Evolutionary conservation across 2,888 invertebrate genomes (phyloP).

Genomic region (Eupithecia exiguata): DNA sequence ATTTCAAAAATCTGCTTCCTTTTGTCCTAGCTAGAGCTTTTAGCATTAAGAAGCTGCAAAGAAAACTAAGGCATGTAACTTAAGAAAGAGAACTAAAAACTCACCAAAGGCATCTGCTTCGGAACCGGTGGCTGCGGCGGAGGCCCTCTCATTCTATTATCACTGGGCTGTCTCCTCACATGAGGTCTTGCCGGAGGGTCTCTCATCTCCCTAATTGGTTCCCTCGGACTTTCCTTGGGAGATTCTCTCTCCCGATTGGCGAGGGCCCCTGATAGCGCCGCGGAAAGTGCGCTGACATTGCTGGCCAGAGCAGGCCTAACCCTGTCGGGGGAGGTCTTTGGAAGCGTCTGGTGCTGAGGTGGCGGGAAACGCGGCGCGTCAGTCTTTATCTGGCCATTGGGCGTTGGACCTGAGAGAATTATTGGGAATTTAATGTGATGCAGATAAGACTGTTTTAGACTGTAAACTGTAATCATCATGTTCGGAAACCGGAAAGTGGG

Average conservation of each 20-base stretch:
- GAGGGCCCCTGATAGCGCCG: constrained; percentile 69
- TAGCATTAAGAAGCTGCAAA: not conserved
- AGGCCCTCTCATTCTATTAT: constrained; percentile 85
- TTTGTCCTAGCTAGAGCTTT: not conserved
- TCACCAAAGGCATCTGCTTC: constrained; percentile 86
- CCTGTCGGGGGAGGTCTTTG: constrained; percentile 69
- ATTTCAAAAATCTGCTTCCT: not conserved
- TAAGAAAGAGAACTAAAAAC: constrained; percentile 37
- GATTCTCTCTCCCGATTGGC: constrained; percentile 59
- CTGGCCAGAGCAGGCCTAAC: constrained; percentile 55
- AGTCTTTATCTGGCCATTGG: constrained; percentile 71
- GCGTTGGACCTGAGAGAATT: constrained; percentile 60
- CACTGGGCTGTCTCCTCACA: constrained; percentile 70
- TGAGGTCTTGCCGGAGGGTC: constrained; percentile 32
- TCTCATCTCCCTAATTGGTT: constrained; percentile 70
- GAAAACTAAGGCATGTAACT: not conserved
- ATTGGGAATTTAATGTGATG: not conserved
- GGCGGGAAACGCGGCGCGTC: constrained; percentile 71
- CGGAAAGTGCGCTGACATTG: constrained; percentile 69
- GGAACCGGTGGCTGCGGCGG: constrained; percentile 92
- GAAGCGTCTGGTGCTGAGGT: constrained; percentile 57
- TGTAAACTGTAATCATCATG: not conserved
- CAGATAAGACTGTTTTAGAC: not conserved
- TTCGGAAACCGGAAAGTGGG: not conserved
- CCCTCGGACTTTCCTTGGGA: constrained; percentile 39